These are phyloP conservation scores for Butorides virescens DNA, from an alignment of 2,113 vertebrate species.

Conservation along the genomic window DNA sequence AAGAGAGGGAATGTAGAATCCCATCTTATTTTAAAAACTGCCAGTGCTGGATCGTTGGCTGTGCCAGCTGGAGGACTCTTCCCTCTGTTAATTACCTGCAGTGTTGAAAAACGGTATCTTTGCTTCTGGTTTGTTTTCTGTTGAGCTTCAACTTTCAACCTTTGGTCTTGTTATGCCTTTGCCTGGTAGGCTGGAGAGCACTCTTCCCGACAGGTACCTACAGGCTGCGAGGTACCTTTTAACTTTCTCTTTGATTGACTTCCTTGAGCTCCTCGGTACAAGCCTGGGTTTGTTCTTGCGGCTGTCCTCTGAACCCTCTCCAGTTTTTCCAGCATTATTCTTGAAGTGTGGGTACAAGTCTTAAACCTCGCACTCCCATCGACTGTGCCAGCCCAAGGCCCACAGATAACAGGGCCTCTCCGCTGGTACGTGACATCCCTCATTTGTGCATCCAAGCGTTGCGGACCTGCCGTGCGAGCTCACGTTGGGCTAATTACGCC, in stretches of 20 bases:
- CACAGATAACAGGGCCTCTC: conserved; percentile 34
- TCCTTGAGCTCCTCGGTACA: conserved; percentile 44
- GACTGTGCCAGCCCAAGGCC: background rate
- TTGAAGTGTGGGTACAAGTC: conserved; percentile 19
- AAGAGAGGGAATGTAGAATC: background rate
- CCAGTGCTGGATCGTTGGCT: background rate
- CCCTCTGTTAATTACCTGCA: background rate
- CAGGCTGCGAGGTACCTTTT: conserved; percentile 20
- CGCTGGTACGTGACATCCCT: conserved; percentile 38
- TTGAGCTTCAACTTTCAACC: conserved; percentile 40
- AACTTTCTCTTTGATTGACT: conserved; percentile 64
- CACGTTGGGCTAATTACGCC: background rate
- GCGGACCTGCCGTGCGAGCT: background rate
- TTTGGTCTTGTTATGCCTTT: conserved; percentile 40
- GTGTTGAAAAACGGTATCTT: background rate
- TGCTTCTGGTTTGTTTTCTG: conserved; percentile 12
- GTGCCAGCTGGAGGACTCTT: background rate
- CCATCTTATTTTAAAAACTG: background rate
- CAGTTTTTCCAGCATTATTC: conserved; percentile 42
- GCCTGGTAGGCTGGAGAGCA: conserved; percentile 27
- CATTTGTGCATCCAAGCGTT: background rate
- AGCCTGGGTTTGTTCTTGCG: conserved; percentile 50
- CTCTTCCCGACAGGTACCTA: conserved; percentile 50
- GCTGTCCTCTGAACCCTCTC: conserved; percentile 53
- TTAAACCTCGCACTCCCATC: conserved; percentile 4